A percentile compares a stretch with the other conserved stretches of the same genome.
phyloP scores from a whole-genome alignment of 2,113 vertebrate genomes.

The Cyanoderma ruficeps region DNA sequence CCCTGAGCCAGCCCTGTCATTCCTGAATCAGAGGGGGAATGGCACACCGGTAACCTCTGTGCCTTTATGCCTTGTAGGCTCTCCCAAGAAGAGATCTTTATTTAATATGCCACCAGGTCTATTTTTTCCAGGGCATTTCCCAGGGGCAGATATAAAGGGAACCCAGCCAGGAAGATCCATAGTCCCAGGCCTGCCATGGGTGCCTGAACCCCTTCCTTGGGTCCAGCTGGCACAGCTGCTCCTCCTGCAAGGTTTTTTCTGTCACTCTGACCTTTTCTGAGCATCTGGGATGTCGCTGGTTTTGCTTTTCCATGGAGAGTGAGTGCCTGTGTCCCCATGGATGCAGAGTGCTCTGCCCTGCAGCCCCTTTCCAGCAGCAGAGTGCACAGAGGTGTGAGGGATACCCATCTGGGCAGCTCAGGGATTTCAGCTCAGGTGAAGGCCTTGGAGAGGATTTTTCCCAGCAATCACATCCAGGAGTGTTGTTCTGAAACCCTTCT shows the following conservation, averaged over 20 bases:
- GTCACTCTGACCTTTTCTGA: neutral
- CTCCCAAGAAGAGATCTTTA: neutral
- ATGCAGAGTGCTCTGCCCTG: neutral
- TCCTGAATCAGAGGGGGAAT: neutral
- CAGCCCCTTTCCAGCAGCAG: neutral
- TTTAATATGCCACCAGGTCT: neutral
- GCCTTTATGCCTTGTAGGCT: neutral
- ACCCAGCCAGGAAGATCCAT: neutral
- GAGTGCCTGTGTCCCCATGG: neutral
- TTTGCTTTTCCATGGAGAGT: neutral
- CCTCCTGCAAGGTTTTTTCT: neutral
- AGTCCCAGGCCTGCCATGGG: rapidly evolving
- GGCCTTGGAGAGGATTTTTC: neutral
- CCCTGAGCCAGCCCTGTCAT: neutral
- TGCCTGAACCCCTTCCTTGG: neutral
- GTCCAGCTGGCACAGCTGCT: neutral
- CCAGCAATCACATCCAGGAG: neutral
- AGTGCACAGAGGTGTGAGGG: neutral
- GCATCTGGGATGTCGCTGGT: neutral
- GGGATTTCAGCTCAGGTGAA: neutral
- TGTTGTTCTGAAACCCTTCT: neutral
- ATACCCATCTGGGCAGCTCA: rapidly evolving
- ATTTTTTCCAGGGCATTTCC: neutral
- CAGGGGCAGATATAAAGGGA: neutral
- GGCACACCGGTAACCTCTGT: neutral